These are phyloP conservation scores for Alaudala cheleensis DNA, from an alignment of 2,113 vertebrate genomes.

Conservation along the genomic window DNA sequence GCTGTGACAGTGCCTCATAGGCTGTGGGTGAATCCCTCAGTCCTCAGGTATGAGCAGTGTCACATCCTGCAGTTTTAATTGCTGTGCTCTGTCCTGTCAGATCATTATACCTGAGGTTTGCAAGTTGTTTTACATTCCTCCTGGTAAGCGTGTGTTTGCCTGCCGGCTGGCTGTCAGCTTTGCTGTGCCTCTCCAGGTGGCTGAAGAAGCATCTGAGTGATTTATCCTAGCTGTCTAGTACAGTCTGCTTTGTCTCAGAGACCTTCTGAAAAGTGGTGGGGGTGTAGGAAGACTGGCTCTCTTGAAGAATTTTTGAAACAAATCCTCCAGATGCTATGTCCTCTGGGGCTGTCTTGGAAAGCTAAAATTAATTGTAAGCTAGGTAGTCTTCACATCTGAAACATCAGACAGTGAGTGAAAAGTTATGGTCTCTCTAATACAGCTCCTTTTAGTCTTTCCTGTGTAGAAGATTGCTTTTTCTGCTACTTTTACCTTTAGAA, in stretches of 20 bases:
- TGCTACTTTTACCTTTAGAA: background rate
- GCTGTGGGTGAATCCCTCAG: constrained; percentile 8
- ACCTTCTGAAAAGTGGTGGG: background rate
- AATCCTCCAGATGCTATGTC: background rate
- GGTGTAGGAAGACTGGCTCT: background rate
- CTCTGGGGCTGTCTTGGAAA: background rate
- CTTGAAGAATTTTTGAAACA: background rate
- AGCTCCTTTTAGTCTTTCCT: background rate
- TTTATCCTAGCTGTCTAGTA: constrained; percentile 25
- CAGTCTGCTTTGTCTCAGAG: background rate
- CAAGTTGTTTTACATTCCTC: constrained; percentile 51
- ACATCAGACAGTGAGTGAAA: background rate
- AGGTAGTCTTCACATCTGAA: background rate
- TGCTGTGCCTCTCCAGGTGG: constrained; percentile 41
- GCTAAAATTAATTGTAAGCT: background rate
- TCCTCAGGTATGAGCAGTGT: constrained; percentile 52
- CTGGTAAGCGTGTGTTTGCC: background rate
- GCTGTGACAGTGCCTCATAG: background rate
- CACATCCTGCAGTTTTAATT: constrained; percentile 66
- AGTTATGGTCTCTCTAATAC: background rate
- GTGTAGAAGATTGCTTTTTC: background rate
- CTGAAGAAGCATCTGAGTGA: constrained; percentile 35
- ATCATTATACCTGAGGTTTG: constrained; percentile 33
- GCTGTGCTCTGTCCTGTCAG: constrained; percentile 18
- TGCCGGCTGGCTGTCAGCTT: constrained; percentile 6